phyloP scores from a whole-genome alignment of 2,113 vertebrate species.

The Ciconia boyciana region DNA sequence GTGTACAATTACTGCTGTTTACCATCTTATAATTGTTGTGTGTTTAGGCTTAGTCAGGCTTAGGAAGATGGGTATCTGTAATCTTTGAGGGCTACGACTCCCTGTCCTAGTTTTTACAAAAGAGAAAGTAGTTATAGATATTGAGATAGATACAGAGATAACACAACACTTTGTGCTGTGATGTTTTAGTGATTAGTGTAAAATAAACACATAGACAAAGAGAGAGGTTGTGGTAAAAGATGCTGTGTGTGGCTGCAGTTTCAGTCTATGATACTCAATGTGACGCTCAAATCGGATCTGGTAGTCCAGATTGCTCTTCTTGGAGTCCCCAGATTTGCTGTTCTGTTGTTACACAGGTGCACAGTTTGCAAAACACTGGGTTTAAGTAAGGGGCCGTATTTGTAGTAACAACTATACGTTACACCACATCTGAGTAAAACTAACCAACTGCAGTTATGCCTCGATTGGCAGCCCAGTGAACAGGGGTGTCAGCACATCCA shows the following conservation, averaged over 20 bases:
- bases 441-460: background rate
- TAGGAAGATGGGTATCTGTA: slow-evolving; percentile 66
- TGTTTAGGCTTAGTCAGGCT: slow-evolving; percentile 64
- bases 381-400: background rate
- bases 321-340: background rate
- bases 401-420: slow-evolving; percentile 1
- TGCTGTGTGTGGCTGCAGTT: background rate
- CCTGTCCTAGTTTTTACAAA: slow-evolving; percentile 60
- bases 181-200: slow-evolving; percentile 24
- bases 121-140: slow-evolving; percentile 60
- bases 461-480: rapidly evolving
- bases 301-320: background rate
- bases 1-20: slow-evolving; percentile 73
- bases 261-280: background rate
- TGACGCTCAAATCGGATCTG: background rate
- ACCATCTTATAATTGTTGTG: slow-evolving; percentile 70
- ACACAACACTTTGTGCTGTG: background rate
- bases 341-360: background rate
- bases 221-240: background rate
- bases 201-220: background rate
- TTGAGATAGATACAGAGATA: slow-evolving; percentile 50
- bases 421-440: background rate
- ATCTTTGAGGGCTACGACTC: slow-evolving; percentile 62
- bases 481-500: background rate
- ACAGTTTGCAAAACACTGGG: background rate